Percentiles rank a stretch among this genome's conserved stretches.
Conservation (phyloP, 2,113 vertebrate species). For the Pelmatolapia mariae region DNA sequence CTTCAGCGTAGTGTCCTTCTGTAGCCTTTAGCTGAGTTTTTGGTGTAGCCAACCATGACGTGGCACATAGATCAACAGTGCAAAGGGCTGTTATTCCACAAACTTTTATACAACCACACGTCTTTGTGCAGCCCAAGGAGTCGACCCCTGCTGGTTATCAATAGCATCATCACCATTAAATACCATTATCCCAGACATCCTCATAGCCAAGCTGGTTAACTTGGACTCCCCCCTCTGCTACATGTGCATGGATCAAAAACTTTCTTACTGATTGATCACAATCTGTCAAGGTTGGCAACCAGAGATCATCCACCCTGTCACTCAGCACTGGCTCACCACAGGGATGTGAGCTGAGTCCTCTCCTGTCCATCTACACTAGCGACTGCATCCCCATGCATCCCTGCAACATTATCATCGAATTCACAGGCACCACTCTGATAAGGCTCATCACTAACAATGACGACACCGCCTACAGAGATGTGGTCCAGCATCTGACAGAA, state of each 20-base stretch:
- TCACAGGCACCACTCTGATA: no score
- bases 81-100: not conserved
- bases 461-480: no score
- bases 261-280: no score
- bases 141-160: not conserved
- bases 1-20: not conserved
- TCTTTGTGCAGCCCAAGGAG: not conserved
- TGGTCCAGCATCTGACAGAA: no score
- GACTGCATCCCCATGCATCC: accelerated
- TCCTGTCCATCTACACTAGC: no score
- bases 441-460: no score
- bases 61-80: not conserved
- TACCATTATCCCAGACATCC: not conserved
- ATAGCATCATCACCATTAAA: not conserved
- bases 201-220: not conserved
- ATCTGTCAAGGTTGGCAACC: no score
- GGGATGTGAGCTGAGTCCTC: no score
- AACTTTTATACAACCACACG: accelerated
- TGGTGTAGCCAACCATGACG: not conserved
- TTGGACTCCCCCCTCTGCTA: not conserved
- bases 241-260: no score
- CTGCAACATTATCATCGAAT: not conserved
- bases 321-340: no score
- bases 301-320: no score
- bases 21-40: not conserved